phyloP scores from a whole-genome alignment of 2,797 vertebrate species.

The Poliocrania exsul region DNA sequence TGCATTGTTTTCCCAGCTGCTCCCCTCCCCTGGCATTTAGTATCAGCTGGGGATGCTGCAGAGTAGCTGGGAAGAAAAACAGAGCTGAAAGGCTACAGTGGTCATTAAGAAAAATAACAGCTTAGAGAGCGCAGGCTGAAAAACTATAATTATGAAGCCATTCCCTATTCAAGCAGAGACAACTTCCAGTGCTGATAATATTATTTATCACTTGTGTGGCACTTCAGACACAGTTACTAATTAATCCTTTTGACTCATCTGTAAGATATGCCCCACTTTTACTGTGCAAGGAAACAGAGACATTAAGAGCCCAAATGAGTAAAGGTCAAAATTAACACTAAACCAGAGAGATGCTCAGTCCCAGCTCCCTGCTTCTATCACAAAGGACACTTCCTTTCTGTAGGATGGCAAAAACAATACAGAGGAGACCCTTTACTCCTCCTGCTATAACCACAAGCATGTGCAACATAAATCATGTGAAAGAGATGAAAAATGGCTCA shows the following conservation, averaged over 20 bases:
- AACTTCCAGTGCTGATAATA: constrained; percentile 36
- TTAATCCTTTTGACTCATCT: constrained; percentile 37
- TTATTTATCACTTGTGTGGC: constrained; percentile 34
- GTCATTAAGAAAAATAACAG: constrained; percentile 67
- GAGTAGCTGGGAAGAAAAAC: constrained; percentile 5
- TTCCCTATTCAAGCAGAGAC: constrained; percentile 49
- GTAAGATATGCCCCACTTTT: not conserved
- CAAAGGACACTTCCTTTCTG: not conserved
- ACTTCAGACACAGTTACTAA: constrained; percentile 27
- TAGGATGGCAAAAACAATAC: not conserved
- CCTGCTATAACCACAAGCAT: not conserved
- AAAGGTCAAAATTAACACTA: not conserved
- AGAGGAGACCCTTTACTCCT: not conserved
- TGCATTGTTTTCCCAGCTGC: constrained; percentile 63
- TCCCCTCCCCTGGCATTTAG: constrained; percentile 40
- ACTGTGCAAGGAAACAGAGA: not conserved
- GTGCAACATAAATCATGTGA: not conserved
- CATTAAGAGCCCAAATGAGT: not conserved
- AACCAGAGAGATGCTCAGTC: not conserved
- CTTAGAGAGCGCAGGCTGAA: constrained; percentile 18
- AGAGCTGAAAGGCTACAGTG: constrained; percentile 28
- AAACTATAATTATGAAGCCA: constrained; percentile 58
- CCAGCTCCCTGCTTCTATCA: not conserved
- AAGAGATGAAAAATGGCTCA: not conserved
- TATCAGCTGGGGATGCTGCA: constrained; percentile 22